Base-by-base conservation (phyloP, 2,888 invertebrate genomes). In the Epirrhoe alternata region DNA sequence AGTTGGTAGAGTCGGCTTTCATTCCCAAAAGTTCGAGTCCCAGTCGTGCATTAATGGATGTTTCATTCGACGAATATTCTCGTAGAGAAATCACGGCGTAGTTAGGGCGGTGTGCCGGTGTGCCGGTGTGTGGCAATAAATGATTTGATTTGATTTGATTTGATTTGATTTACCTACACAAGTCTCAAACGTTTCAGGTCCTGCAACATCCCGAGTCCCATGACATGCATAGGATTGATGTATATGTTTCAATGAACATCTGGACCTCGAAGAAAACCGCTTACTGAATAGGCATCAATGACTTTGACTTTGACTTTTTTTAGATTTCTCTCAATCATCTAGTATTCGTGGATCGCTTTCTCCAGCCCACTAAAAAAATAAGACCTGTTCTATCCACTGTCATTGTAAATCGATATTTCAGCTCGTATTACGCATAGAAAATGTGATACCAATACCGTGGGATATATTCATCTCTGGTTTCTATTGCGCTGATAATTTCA, bases 331-430 rank as follows among this genome's bases (percentile, higher is more conserved):
- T 16, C 30, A 57, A 35, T 8, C 33, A 30, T 38, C 58, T 17
- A 51, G 50, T 73, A 77, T 75, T 76, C 66, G 76, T 69, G 68
- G 67, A 75, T 76, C 71, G 83, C 88, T 89, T 89, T 89, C 89
- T 83, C 88, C 82, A 79, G 78, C 80, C 79, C 72, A 86, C 79
- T 79, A 82, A 86, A 84, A 81, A 77, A 76, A 81, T 79, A 80
- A 78, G 76, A 80, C 77, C 69, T 75, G 74, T 77, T 82, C 81
- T 79, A 82, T 82, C 73, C 74, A 79, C 79, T 79, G 77, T 78
- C 77, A 76, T 81, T 80, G 77, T 78, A 42, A 55, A 45, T 49
- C 47, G 14, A 6, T 24, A 55, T 42, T 17, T 57, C 51, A 38
- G 54, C 49, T 68, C 52, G 52, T 61, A 24, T 73, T 68, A 64